These are phyloP conservation scores for Epirrhoe alternata DNA, from an alignment of 2,888 invertebrate species.

Conservation along the genomic window DNA sequence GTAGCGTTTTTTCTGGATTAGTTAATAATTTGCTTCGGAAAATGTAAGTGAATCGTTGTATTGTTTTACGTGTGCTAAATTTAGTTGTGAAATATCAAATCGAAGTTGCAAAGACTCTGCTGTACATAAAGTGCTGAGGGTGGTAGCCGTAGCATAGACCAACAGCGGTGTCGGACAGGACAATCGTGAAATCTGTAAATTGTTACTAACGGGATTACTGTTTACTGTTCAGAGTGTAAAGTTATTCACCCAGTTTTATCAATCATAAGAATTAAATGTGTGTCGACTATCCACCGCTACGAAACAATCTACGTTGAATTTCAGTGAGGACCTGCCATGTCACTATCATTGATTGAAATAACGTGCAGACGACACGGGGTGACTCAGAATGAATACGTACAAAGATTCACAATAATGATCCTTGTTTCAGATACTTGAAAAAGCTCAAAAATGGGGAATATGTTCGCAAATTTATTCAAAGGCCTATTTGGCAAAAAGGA, in stretches of 20 bases:
- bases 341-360: slow-evolving; percentile 83
- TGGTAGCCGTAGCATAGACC: slow-evolving; percentile 82
- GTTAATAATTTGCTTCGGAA: slow-evolving; percentile 82
- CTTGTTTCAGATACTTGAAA: slow-evolving; percentile 79
- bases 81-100: slow-evolving; percentile 8
- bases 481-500: slow-evolving; percentile 99
- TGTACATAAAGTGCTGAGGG: slow-evolving; percentile 63
- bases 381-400: slow-evolving; percentile 71
- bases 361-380: slow-evolving; percentile 71
- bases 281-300: slow-evolving; percentile 27
- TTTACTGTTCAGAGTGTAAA: slow-evolving; percentile 26
- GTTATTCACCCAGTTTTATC: slow-evolving; percentile 10
- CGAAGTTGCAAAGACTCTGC: slow-evolving; percentile 36
- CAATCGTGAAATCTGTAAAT: slow-evolving; percentile 55
- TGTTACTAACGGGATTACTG: slow-evolving; percentile 27
- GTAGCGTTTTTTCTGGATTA: slow-evolving; percentile 87
- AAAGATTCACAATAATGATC: slow-evolving; percentile 57
- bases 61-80: slow-evolving; percentile 13
- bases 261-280: slow-evolving; percentile 7
- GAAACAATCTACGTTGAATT: slow-evolving; percentile 53
- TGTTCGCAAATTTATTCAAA: slow-evolving; percentile 98
- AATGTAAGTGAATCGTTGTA: slow-evolving; percentile 73
- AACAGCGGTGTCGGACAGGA: slow-evolving; percentile 84
- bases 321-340: slow-evolving; percentile 78
- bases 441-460: slow-evolving; percentile 96